These are phyloP conservation scores for Catamblyrhynchus diadema DNA, from an alignment of 2,797 vertebrate species.

Conservation along the genomic window DNA sequence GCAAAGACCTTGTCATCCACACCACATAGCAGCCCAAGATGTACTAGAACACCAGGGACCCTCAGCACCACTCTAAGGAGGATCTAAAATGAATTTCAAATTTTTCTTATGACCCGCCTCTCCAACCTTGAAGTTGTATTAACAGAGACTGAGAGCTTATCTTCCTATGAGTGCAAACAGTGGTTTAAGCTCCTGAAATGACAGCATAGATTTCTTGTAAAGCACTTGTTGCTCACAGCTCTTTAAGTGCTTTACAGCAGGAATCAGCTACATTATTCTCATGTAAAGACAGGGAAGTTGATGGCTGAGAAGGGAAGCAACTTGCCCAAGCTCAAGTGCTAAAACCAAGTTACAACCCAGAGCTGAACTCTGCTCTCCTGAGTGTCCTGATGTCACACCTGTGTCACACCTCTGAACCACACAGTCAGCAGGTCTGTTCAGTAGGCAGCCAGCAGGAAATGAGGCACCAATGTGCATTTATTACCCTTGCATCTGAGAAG, in stretches of 20 bases:
- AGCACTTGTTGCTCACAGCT: neutral
- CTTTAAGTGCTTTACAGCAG: neutral
- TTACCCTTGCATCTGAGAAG: neutral
- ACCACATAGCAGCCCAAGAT: neutral
- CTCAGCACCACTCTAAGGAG: neutral
- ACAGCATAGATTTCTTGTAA: neutral
- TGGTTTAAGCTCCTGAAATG: neutral
- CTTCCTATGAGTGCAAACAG: neutral
- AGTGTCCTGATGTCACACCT: neutral
- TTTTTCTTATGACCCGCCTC: neutral
- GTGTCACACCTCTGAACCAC: neutral
- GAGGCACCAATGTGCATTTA: neutral
- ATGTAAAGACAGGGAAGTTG: neutral
- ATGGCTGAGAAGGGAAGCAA: neutral
- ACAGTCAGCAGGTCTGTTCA: neutral
- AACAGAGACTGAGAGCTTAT: neutral
- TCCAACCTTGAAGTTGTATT: neutral
- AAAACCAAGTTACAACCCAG: neutral
- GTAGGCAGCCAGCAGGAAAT: neutral
- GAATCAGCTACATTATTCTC: neutral
- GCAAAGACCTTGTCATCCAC: neutral
- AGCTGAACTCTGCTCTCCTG: neutral
- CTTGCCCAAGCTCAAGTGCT: neutral
- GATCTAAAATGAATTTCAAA: neutral
- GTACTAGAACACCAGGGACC: neutral